Evolutionary conservation across 2,888 invertebrate species (phyloP).

Genomic region (Agonopterix alstromeriana): DNA sequence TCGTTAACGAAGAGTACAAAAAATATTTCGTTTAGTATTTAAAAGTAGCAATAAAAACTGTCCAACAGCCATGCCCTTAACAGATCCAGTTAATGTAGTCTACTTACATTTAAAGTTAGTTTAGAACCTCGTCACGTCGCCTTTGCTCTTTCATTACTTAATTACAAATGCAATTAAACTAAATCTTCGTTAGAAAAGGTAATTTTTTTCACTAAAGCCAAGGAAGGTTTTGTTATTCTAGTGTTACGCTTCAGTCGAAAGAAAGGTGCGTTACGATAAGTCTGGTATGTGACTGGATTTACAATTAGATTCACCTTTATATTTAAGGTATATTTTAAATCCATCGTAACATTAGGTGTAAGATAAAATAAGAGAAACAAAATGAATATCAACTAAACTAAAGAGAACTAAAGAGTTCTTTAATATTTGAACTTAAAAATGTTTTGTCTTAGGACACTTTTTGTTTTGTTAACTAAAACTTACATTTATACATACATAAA

Average conservation of each 20-base stretch:
- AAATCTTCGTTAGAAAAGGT: slow-evolving; percentile 28
- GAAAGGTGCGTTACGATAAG: slow-evolving; percentile 7
- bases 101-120: slow-evolving; percentile 11
- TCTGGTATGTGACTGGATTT: slow-evolving; percentile 1
- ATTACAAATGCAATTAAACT: slow-evolving; percentile 32
- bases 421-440: too few relatives aligned
- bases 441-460: too few relatives aligned
- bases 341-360: too few relatives aligned
- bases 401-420: too few relatives aligned
- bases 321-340: too few relatives aligned
- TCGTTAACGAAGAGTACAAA: too few relatives aligned
- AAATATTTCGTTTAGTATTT: too few relatives aligned
- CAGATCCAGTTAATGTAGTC: slow-evolving; percentile 4
- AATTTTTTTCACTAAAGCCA: slow-evolving; percentile 14
- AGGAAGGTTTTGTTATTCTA: slow-evolving; percentile 7
- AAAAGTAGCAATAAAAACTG: too few relatives aligned
- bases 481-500: too few relatives aligned
- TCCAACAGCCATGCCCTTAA: background rate
- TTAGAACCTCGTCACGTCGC: slow-evolving; percentile 20
- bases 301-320: background rate
- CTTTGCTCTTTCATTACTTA: slow-evolving; percentile 30
- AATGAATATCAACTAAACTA: too few relatives aligned
- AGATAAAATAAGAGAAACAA: too few relatives aligned
- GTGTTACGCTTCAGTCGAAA: slow-evolving; percentile 2
- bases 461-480: too few relatives aligned